phyloP scores from a whole-genome alignment of 2,113 vertebrate species.

The Microcebus jonahi region DNA sequence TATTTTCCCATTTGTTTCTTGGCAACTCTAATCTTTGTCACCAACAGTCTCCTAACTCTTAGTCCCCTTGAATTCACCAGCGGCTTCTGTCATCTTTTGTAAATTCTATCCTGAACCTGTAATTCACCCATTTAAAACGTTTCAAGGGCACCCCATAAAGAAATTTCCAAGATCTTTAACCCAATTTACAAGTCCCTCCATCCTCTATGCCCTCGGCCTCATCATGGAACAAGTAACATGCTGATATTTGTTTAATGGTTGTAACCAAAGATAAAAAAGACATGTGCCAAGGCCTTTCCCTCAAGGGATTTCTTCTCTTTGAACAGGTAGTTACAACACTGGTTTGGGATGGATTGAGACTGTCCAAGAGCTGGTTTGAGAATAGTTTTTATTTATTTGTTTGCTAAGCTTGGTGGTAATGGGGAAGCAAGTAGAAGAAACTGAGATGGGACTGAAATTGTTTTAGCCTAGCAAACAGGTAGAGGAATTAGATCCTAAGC shows the following conservation, averaged over 20 bases:
- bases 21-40: not conserved
- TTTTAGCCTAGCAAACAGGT: slow-evolving; percentile 37
- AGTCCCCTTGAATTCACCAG: not conserved
- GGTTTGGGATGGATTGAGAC: not conserved
- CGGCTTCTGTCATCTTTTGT: not conserved
- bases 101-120: slow-evolving; percentile 11
- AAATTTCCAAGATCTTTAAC: not conserved
- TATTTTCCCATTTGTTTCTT: not conserved
- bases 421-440: slow-evolving; percentile 12
- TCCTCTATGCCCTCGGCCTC: not conserved
- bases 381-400: not conserved
- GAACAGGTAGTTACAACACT: not conserved
- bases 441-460: not conserved
- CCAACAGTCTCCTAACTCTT: not conserved
- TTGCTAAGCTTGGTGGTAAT: not conserved
- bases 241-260: not conserved
- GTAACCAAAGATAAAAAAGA: not conserved
- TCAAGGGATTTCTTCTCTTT: not conserved
- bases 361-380: not conserved
- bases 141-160: not conserved
- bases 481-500: not conserved
- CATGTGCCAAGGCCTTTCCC: not conserved
- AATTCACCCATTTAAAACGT: not conserved
- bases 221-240: not conserved
- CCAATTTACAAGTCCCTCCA: not conserved